Evolutionary conservation across 2,888 invertebrate genomes (phyloP).

Genomic region (Oeneis ivallda): DNA sequence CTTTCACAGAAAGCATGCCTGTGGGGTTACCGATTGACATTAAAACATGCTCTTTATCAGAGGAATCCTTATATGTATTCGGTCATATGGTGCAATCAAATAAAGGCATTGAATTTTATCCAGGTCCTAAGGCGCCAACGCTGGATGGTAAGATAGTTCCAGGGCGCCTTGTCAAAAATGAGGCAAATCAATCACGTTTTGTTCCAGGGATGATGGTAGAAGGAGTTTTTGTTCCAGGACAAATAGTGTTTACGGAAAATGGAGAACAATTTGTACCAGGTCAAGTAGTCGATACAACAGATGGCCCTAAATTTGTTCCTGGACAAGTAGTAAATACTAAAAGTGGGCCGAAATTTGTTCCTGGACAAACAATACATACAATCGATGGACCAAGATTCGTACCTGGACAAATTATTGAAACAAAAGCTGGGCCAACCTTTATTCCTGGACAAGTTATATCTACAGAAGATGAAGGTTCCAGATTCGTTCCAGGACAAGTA

Average conservation of each 20-base stretch:
- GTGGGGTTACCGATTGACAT: slow-evolving; percentile 82
- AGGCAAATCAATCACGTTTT: slow-evolving; percentile 83
- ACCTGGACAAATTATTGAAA: slow-evolving; percentile 89
- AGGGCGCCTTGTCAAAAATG: slow-evolving; percentile 83
- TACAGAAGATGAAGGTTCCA: slow-evolving; percentile 82
- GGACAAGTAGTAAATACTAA: slow-evolving; percentile 88
- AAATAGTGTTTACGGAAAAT: slow-evolving; percentile 85
- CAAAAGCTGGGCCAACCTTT: slow-evolving; percentile 88
- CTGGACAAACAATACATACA: slow-evolving; percentile 88
- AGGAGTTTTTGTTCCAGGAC: slow-evolving; percentile 85
- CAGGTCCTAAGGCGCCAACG: slow-evolving; percentile 77
- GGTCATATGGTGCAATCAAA: slow-evolving; percentile 85
- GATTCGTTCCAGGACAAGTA: slow-evolving; percentile 85
- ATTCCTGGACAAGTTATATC: slow-evolving; percentile 89
- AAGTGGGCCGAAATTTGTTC: slow-evolving; percentile 83
- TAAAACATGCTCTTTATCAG: slow-evolving; percentile 75
- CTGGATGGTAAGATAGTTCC: slow-evolving; percentile 83
- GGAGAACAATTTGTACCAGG: slow-evolving; percentile 88
- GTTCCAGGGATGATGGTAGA: slow-evolving; percentile 86
- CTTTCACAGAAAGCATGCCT: slow-evolving; percentile 78
- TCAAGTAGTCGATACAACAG: slow-evolving; percentile 86
- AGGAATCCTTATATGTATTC: slow-evolving; percentile 80
- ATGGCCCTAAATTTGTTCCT: slow-evolving; percentile 88
- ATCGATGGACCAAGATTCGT: slow-evolving; percentile 87
- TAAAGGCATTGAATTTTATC: slow-evolving; percentile 85